Evolutionary conservation across 2,888 invertebrate species (phyloP).

Genomic region (Pristionchus exspectatus): DNA sequence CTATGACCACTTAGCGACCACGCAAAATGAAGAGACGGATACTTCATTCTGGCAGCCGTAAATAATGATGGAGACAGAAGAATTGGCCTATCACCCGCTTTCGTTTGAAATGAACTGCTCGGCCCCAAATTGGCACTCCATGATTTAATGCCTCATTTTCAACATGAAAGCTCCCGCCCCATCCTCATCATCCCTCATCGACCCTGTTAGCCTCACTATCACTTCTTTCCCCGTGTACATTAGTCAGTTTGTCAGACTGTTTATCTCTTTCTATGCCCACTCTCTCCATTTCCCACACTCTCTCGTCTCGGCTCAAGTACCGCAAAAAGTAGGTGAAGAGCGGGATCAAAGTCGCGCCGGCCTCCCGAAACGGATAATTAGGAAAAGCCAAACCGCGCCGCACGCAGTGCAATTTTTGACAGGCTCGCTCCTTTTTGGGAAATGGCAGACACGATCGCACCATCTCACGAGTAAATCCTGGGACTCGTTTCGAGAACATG

Average conservation of each 20-base stretch:
- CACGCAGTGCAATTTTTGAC: constrained; percentile 40
- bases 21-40: no score
- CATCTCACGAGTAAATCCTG: not conserved
- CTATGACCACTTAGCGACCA: no score
- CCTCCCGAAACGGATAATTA: constrained; percentile 3
- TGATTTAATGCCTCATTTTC: not conserved
- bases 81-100: no score
- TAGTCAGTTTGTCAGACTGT: not conserved
- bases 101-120: no score
- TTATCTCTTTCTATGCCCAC: not conserved
- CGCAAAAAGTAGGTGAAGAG: constrained; percentile 52
- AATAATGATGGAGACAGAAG: no score
- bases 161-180: not conserved
- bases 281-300: constrained; percentile 16
- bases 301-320: constrained; percentile 27
- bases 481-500: constrained; percentile 47
- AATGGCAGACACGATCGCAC: constrained; percentile 39
- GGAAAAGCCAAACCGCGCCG: constrained; percentile 12
- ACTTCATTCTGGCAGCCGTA: no score
- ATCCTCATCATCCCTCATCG: no score
- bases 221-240: not conserved
- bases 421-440: not conserved
- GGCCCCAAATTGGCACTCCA: no score
- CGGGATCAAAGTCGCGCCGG: constrained; percentile 22
- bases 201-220: constrained; percentile 23